A percentile compares a stretch with the other conserved stretches of the same genome.
Conservation (phyloP, 2,888 invertebrate species). For the Lasioglossum figueresi region DNA sequence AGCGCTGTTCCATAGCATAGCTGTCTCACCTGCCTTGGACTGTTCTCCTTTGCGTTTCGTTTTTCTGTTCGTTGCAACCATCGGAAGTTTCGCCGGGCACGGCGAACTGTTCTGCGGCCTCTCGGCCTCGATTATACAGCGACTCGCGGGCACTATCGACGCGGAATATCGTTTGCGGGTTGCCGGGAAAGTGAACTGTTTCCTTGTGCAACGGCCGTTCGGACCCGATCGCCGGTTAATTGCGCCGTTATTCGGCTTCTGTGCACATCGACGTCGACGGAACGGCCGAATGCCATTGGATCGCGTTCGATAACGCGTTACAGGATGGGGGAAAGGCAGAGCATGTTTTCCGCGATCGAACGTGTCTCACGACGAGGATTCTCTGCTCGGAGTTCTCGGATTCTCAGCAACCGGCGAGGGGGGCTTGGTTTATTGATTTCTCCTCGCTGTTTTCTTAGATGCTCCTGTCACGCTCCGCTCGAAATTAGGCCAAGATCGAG, state of each 20-base stretch:
- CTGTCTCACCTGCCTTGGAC: constrained; percentile 76
- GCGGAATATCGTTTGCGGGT: not conserved
- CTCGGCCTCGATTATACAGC: not conserved
- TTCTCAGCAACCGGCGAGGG: constrained; percentile 14
- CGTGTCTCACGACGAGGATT: not conserved
- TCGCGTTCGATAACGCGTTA: not conserved
- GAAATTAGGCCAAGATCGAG: constrained; percentile 31
- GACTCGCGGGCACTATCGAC: not conserved
- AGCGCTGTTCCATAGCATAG: constrained; percentile 72
- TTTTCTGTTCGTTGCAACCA: constrained; percentile 47
- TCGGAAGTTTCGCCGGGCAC: constrained; percentile 1
- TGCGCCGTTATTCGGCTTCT: constrained; percentile 14
- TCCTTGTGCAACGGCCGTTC: constrained; percentile 14
- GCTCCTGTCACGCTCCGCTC: constrained; percentile 10
- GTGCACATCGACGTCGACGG: not conserved
- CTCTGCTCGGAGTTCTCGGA: constrained; percentile 14
- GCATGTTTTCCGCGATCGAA: constrained; percentile 13
- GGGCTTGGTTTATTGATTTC: constrained; percentile 48
- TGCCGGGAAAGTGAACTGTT: constrained; percentile 4
- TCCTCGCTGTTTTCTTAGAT: constrained; percentile 36
- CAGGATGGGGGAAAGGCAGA: not conserved
- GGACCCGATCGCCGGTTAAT: constrained; percentile 50
- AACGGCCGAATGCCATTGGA: not conserved
- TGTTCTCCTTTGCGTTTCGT: constrained; percentile 61
- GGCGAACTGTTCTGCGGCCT: not conserved